phyloP scores from a whole-genome alignment of 2,113 vertebrate genomes.

The Australoheros scitulus region DNA sequence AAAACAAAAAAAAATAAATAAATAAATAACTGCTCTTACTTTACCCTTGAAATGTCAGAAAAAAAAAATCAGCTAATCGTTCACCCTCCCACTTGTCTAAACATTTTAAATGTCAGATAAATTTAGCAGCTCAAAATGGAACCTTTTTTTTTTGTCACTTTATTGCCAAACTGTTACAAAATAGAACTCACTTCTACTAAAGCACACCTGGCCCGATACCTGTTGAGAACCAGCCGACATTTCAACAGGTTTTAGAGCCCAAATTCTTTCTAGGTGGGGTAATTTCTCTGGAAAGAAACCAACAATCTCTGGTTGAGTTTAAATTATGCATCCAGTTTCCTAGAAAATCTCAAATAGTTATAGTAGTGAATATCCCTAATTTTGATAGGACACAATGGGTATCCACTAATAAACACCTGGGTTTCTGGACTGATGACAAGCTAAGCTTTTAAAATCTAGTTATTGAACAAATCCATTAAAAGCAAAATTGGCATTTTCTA shows the following conservation, averaged over 20 bases:
- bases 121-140: constrained; percentile 16
- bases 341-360: too few species aligned
- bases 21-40: neutral
- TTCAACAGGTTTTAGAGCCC: neutral
- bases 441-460: neutral
- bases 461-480: too few species aligned
- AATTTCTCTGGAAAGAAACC: neutral
- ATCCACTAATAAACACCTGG: neutral
- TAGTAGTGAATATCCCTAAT: neutral
- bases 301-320: too few species aligned
- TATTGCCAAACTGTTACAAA: constrained; percentile 7
- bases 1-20: neutral
- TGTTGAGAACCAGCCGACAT: neutral
- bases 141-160: neutral
- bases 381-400: neutral
- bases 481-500: too few species aligned
- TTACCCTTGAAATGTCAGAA: neutral
- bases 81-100: constrained; percentile 30
- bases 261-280: neutral
- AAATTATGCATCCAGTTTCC: too few species aligned
- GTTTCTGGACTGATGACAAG: neutral
- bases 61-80: neutral
- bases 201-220: neutral
- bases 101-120: constrained; percentile 36
- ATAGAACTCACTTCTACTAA: neutral